phyloP scores from a whole-genome alignment of 2,797 vertebrate genomes.

The Gymnocypris eckloni region DNA sequence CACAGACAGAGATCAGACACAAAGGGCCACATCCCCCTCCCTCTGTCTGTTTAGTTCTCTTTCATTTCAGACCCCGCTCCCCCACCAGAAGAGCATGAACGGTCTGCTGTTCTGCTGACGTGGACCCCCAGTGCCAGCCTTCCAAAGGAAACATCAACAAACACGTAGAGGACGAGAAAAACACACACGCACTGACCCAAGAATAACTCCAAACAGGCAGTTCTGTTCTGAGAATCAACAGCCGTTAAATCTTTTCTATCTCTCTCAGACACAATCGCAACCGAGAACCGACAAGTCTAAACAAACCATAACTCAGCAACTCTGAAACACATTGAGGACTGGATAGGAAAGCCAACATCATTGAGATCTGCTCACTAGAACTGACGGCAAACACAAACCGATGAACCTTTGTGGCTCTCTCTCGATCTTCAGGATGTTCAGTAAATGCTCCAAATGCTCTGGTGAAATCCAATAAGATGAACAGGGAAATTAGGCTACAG shows the following conservation, averaged over 20 bases:
- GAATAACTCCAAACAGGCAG: slow-evolving; percentile 69
- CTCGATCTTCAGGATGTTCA: neutral
- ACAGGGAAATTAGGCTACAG: neutral
- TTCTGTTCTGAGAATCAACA: slow-evolving; percentile 65
- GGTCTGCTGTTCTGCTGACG: slow-evolving; percentile 75
- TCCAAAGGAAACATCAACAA: slow-evolving; percentile 73
- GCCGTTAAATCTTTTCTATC: slow-evolving; percentile 57
- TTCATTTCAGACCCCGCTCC: slow-evolving; percentile 41
- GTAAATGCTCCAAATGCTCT: neutral
- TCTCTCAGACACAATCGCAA: slow-evolving; percentile 26
- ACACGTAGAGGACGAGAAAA: slow-evolving; percentile 65
- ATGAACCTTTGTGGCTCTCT: neutral
- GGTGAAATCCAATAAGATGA: slow-evolving; percentile 8
- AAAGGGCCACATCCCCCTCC: slow-evolving; percentile 78
- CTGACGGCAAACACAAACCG: neutral
- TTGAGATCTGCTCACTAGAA: neutral
- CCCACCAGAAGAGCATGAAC: slow-evolving; percentile 59
- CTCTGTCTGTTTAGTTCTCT: slow-evolving; percentile 51
- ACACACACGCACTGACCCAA: slow-evolving; percentile 55
- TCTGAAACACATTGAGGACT: neutral
- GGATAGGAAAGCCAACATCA: neutral
- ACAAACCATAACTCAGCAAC: slow-evolving; percentile 16
- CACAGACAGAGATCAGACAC: slow-evolving; percentile 82
- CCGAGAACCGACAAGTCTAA: slow-evolving; percentile 20
- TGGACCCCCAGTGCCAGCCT: slow-evolving; percentile 77